These are phyloP conservation scores for Fistularia commersonii DNA, from an alignment of 2,797 vertebrate genomes.

Conservation along the genomic window DNA sequence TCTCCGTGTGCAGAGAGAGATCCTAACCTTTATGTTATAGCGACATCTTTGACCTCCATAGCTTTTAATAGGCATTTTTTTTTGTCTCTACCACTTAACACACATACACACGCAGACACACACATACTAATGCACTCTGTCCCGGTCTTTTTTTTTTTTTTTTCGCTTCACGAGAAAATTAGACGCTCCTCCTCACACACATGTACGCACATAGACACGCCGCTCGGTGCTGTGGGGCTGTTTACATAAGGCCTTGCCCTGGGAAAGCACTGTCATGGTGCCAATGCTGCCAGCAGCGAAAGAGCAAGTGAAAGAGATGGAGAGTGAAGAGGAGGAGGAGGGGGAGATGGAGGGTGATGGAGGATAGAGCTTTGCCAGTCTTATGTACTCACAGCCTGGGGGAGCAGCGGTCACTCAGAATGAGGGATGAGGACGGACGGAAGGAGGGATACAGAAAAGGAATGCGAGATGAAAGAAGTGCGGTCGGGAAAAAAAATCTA, in stretches of 20 bases:
- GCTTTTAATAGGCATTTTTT: slow-evolving; percentile 61
- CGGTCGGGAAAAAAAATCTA: slow-evolving; percentile 53
- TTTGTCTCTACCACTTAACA: too few relatives aligned
- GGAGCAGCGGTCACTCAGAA: slow-evolving; percentile 69
- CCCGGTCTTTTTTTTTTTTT: slow-evolving; percentile 40
- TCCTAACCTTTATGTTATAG: slow-evolving; percentile 72
- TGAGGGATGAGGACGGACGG: slow-evolving; percentile 69
- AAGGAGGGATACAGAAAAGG: slow-evolving; percentile 57
- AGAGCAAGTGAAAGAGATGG: slow-evolving; percentile 58
- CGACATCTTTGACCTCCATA: slow-evolving; percentile 80
- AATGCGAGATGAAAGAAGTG: slow-evolving; percentile 62
- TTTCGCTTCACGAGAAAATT: slow-evolving; percentile 38
- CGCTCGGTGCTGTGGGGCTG: slow-evolving; percentile 62
- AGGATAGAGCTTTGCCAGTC: slow-evolving; percentile 68
- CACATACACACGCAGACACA: slow-evolving; percentile 35
- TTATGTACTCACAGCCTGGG: slow-evolving; percentile 64
- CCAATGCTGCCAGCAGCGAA: slow-evolving; percentile 66
- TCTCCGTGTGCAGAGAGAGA: slow-evolving; percentile 51
- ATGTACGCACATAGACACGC: slow-evolving; percentile 32
- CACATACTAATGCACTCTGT: slow-evolving; percentile 43
- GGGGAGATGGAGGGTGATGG: slow-evolving; percentile 49
- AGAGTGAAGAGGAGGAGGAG: slow-evolving; percentile 31
- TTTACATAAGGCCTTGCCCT: slow-evolving; percentile 77
- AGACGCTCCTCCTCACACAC: slow-evolving; percentile 38
- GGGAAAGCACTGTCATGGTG: slow-evolving; percentile 72